Evolutionary conservation across 2,797 vertebrate genomes (phyloP), one percentile per base, ranked within the genome.

Genomic region (Oreochromis mossambicus): DNA sequence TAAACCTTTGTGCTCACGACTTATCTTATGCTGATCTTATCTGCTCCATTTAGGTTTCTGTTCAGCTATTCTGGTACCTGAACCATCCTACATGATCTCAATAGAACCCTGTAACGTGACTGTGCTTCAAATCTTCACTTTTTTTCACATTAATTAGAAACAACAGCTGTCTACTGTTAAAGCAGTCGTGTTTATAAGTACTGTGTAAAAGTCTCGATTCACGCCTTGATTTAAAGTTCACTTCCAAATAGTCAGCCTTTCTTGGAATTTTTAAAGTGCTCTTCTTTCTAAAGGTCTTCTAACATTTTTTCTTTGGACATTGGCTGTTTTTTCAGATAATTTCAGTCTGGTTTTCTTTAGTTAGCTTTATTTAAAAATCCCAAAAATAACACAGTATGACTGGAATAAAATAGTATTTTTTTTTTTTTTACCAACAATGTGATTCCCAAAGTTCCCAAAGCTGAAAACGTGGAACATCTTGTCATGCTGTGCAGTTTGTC

Each of bases 1-100:
- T 51, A 14, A 34, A 17, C 41, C 34, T 80, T 38, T 15, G 51
- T 13, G 56, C 43, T 32, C n/a, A 32, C 19, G 24, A 58, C 78
- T 61, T n/a, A 61, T 70, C 76, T 54, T 54, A 38, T 48, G 11
- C 7, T 43, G 24, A 46, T 58, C 63, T 79, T 56, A 78, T 82
- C 43, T 77, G 41, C 34, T 77, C 17, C 43, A 15, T 77, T 86
- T 58, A 46, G 56, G 43, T 78, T 54, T 43, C 51, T 55, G 3
- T 81, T 78, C 15, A 50, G 46, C 6, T 78, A 29, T 73, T 73
- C 43, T 11, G 10, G 8, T 43, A 24, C 4, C 48, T 38, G 75
- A 38, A 17, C 46, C 54, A 5, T 63, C 26, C 54, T 29, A n/a
- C 26, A 46, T 15, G 48, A 4, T 46, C 7, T 55, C 17, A 61